A percentile compares a stretch with the other conserved stretches of the same genome.
phyloP scores from a whole-genome alignment of 2,113 vertebrate genomes.

The Indicator maculatus region DNA sequence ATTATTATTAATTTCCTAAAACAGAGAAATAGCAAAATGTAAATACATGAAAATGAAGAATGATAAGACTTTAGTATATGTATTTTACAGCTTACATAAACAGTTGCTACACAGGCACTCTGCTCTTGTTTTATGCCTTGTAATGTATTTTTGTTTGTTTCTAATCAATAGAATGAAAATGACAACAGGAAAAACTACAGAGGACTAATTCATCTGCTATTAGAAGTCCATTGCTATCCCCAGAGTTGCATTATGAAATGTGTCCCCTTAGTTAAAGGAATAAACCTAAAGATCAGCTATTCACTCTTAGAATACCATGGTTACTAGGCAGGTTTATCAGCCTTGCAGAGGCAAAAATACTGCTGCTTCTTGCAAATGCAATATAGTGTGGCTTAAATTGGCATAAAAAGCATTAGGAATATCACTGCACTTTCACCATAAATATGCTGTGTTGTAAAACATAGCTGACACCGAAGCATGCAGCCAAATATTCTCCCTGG shows the following conservation, averaged over 20 bases:
- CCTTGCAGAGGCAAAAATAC: not conserved
- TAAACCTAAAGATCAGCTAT: not conserved
- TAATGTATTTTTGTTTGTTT: not conserved
- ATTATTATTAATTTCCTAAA: not conserved
- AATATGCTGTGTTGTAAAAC: slow-evolving; percentile 10
- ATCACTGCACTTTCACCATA: not conserved
- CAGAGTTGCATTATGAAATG: not conserved
- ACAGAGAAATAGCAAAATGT: not conserved
- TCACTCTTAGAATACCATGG: not conserved
- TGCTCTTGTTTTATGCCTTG: not conserved
- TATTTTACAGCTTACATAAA: not conserved
- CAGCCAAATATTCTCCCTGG: slow-evolving; percentile 9
- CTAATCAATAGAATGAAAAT: not conserved
- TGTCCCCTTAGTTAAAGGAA: not conserved
- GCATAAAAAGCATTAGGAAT: not conserved
- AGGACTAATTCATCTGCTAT: not conserved
- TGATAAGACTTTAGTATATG: not conserved
- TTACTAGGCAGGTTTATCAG: not conserved
- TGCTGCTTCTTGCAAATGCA: not conserved
- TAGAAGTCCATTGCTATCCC: not conserved
- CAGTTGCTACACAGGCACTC: not conserved
- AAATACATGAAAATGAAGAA: slow-evolving; percentile 15
- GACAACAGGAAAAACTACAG: not conserved
- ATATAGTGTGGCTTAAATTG: slow-evolving; percentile 10
- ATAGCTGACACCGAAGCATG: not conserved